phyloP scores from a whole-genome alignment of 2,888 invertebrate species.

The Cosmia trapezina region DNA sequence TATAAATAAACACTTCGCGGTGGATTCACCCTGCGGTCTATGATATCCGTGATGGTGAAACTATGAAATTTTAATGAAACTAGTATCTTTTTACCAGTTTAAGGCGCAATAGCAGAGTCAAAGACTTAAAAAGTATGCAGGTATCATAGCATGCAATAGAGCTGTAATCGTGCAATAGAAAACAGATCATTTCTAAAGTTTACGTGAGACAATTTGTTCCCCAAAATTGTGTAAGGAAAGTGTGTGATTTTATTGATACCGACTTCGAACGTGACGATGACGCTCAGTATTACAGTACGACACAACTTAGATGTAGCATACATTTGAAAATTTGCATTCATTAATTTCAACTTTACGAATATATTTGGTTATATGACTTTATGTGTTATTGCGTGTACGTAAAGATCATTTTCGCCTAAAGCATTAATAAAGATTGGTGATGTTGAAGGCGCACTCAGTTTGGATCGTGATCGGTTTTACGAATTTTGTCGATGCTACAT shows the following conservation, averaged over 20 bases:
- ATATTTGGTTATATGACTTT: too few species aligned
- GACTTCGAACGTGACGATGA: constrained; percentile 25
- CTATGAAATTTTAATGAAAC: constrained; percentile 3
- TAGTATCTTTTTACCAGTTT: background rate
- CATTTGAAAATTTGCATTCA: too few species aligned
- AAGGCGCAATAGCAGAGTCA: background rate
- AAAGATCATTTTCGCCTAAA: too few species aligned
- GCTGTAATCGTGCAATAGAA: background rate
- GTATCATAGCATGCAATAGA: background rate
- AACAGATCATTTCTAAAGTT: constrained; percentile 5
- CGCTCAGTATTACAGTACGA: background rate
- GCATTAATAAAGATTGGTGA: too few species aligned
- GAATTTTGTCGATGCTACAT: too few species aligned
- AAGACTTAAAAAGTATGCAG: background rate
- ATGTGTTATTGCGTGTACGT: background rate
- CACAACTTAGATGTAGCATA: too few species aligned
- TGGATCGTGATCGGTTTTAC: too few species aligned
- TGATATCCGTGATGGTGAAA: constrained; percentile 25
- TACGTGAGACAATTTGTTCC: constrained; percentile 35
- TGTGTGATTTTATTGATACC: background rate
- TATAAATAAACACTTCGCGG: constrained; percentile 30
- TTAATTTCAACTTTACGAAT: too few species aligned
- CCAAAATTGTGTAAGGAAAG: constrained; percentile 27
- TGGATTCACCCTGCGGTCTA: constrained; percentile 15
- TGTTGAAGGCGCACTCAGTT: too few species aligned